A percentile compares a stretch with the other conserved stretches of the same genome.
Evolutionary conservation across 2,888 invertebrate genomes (phyloP).

Genomic region (Endomychus coccineus): DNA sequence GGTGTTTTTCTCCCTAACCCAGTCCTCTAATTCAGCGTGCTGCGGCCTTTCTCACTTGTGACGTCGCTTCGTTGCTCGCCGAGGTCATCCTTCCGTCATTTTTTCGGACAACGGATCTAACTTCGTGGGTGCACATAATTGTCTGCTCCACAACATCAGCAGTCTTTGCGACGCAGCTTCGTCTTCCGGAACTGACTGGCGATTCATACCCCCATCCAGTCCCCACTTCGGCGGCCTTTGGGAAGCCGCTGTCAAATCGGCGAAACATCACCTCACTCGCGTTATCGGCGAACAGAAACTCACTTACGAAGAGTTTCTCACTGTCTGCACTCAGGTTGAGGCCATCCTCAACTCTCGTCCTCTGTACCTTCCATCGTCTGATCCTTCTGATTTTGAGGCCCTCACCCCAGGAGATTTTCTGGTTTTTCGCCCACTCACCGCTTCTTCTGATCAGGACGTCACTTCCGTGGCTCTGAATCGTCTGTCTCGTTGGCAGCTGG

Average conservation of each 20-base stretch:
- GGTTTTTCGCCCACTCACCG: neutral
- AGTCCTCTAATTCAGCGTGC: conserved; percentile 1
- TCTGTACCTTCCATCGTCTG: conserved; percentile 1
- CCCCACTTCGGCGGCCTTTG: too few relatives aligned
- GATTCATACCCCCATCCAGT: too few relatives aligned
- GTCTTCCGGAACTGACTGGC: too few relatives aligned
- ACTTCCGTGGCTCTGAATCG: conserved; percentile 2
- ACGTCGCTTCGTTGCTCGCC: conserved; percentile 1
- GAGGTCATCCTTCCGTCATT: conserved; percentile 3
- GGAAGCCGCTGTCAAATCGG: too few relatives aligned
- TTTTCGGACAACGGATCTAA: conserved; percentile 1
- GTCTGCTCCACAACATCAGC: conserved; percentile 1
- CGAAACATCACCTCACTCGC: too few relatives aligned
- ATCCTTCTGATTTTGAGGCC: conserved; percentile 3
- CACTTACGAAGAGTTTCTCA: conserved; percentile 6
- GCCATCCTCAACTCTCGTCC: conserved; percentile 6
- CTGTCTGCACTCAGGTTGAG: conserved; percentile 5
- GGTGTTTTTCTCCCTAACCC: conserved; percentile 3
- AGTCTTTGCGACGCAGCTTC: too few relatives aligned
- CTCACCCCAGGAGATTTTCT: conserved; percentile 2
- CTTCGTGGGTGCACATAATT: neutral
- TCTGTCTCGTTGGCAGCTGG: neutral
- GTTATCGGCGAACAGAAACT: too few relatives aligned
- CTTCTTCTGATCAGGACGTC: conserved; percentile 2
- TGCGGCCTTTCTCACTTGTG: neutral